Evolutionary conservation across 1,140 invertebrate genomes (phyloP).

Genomic region (Frieseomelitta varia): DNA sequence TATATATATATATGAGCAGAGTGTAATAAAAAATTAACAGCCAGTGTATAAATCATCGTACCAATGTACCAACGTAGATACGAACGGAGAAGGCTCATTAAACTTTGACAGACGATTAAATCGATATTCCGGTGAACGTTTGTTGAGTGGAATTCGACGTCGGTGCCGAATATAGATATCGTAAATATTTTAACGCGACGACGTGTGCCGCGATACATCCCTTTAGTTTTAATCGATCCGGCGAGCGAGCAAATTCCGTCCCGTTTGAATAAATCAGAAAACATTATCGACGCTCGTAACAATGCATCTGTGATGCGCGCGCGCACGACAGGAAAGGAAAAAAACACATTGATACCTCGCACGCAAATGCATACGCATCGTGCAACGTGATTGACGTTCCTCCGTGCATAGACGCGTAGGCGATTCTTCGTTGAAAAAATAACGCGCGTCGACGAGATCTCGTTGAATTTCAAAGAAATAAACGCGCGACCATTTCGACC

Average conservation of each 20-base stretch:
- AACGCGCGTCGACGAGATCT: conserved; percentile 6
- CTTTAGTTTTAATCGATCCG: conserved; percentile 53
- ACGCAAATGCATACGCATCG: not conserved
- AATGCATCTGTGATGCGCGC: conserved; percentile 6
- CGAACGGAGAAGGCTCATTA: conserved; percentile 26
- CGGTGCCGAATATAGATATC: conserved; percentile 48
- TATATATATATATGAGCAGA: not conserved
- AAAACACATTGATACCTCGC: conserved; percentile 9
- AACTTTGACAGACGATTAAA: conserved; percentile 56
- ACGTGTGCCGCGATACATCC: conserved; percentile 45
- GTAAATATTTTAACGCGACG: conserved; percentile 63
- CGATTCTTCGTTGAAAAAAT: conserved; percentile 3
- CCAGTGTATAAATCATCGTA: conserved; percentile 34
- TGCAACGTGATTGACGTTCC: conserved; percentile 23
- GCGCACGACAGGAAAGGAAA: not conserved
- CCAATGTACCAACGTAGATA: not conserved
- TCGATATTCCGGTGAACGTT: conserved; percentile 52
- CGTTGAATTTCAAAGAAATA: not conserved
- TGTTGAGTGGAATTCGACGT: conserved; percentile 37
- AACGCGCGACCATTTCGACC: too few relatives aligned
- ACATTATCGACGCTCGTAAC: conserved; percentile 38
- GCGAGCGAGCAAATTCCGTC: conserved; percentile 11
- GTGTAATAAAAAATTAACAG: conserved; percentile 51
- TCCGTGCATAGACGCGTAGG: not conserved
- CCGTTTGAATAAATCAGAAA: conserved; percentile 57